Base-by-base conservation (phyloP, 2,113 vertebrate genomes). In the Naja naja region DNA sequence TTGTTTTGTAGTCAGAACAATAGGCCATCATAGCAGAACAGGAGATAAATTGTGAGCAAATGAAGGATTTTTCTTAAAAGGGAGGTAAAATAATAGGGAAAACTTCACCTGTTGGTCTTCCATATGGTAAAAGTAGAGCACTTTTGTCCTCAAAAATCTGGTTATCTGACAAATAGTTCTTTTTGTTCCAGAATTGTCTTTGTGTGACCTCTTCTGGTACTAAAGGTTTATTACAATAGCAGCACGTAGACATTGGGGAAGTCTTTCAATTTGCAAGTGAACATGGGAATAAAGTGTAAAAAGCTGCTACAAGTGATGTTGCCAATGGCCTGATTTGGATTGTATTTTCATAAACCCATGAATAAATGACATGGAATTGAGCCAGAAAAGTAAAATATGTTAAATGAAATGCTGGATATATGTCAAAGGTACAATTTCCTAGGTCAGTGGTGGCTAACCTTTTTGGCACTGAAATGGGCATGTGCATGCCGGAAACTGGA, bases 131-230 rank as follows among this genome's bases (percentile, higher is more conserved):
- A 81, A 20, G 16, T 81, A 81, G 34, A 43, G 74, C 74, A 81
- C 34, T 9, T 81, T 25, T 34, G n/a, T 23, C 43, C 12, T 2
- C 3, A 81, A 39, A 89, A 60, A 53, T 86, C 22, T 22, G 23
- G 9, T 6, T n/a, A 25, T 30, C 25, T 30, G 47, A 47, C 39
- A 89, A 39, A 91, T 55, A 88, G 39, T 64, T 47, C 16, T 56
- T 89, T 54, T 47, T 58, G 30, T 30, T 39, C 39, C 87, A 56
- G 4, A 30, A 30, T 27, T 87, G 94, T 93, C 91, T 86, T 56
- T 94, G 47, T 5, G 54, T 96, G 96, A 96, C 97, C 96, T 95
- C 97, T 96, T 22, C 88, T 96, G 97, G 94, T 92, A 1, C 0
- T 12, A 11, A 1, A 22, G 64, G 25, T 2, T 52, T 54, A 25